phyloP scores from a whole-genome alignment of 2,888 invertebrate genomes.

The Agrochola lychnidis region DNA sequence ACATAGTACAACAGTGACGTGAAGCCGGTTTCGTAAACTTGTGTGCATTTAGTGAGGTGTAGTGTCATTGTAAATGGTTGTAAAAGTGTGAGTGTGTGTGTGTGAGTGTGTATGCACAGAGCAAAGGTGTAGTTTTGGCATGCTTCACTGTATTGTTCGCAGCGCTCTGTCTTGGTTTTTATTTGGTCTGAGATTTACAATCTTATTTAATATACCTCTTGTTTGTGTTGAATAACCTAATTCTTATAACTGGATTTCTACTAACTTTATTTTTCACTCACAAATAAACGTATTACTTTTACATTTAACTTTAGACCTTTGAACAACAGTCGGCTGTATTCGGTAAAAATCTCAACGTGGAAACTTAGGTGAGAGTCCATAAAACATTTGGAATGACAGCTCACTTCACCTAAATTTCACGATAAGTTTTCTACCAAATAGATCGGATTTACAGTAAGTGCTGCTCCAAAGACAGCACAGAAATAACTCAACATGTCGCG shows the following conservation, averaged over 20 bases:
- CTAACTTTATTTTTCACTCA: neutral
- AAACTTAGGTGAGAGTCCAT: neutral
- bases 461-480: neutral
- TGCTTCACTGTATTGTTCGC: no score
- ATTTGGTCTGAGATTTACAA: no score
- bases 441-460: neutral
- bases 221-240: neutral
- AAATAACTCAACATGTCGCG: conserved; percentile 24
- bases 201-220: neutral
- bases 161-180: no score
- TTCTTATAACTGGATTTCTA: neutral
- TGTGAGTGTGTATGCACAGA: no score
- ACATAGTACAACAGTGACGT: no score
- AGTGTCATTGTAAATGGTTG: no score
- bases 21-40: no score
- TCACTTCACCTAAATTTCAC: neutral
- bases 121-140: no score
- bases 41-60: no score
- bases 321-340: neutral
- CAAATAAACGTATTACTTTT: neutral
- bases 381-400: neutral
- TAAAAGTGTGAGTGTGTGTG: no score
- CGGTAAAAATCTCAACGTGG: neutral
- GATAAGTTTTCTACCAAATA: neutral
- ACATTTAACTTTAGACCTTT: neutral